A percentile compares a stretch with the other conserved stretches of the same genome.
Evolutionary conservation across 2,888 invertebrate species (phyloP).

Genomic region (Leucozona laternaria): DNA sequence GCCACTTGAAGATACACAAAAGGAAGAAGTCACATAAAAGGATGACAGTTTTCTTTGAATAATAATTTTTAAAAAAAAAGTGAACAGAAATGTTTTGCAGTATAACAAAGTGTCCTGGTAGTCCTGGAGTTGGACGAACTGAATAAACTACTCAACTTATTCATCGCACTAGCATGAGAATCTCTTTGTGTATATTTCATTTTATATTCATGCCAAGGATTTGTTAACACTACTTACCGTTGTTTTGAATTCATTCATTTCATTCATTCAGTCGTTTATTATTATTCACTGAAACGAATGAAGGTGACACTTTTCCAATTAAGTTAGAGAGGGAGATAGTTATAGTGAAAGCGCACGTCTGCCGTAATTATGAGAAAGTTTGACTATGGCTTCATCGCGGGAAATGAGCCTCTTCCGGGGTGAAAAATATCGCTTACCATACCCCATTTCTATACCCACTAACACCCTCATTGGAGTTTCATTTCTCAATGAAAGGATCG

Average conservation of each 20-base stretch:
- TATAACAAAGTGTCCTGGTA: slow-evolving; percentile 13
- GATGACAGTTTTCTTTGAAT: slow-evolving; percentile 44
- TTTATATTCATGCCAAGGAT: slow-evolving; percentile 50
- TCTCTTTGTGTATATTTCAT: slow-evolving; percentile 22
- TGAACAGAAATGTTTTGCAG: not conserved
- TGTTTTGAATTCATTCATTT: slow-evolving; percentile 54
- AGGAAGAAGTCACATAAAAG: slow-evolving; percentile 47
- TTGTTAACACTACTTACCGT: slow-evolving; percentile 49
- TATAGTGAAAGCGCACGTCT: not conserved
- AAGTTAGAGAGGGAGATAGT: not conserved
- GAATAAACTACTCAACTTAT: slow-evolving; percentile 32
- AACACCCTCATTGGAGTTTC: not conserved
- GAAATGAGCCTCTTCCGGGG: not conserved
- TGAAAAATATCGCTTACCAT: not conserved
- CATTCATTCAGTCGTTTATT: slow-evolving; percentile 11
- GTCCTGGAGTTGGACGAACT: not conserved
- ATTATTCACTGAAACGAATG: slow-evolving; percentile 27
- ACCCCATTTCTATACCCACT: no score
- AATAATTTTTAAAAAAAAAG: not conserved
- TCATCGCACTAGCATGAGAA: slow-evolving; percentile 31
- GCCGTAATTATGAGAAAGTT: slow-evolving; percentile 19
- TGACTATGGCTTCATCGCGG: not conserved
- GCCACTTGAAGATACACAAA: slow-evolving; percentile 15
- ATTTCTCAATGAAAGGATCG: not conserved
- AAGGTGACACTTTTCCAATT: slow-evolving; percentile 29